Evolutionary conservation across 2,113 vertebrate genomes (phyloP), one percentile per base, ranked within the genome.

Genomic region (Trogon melanurus): DNA sequence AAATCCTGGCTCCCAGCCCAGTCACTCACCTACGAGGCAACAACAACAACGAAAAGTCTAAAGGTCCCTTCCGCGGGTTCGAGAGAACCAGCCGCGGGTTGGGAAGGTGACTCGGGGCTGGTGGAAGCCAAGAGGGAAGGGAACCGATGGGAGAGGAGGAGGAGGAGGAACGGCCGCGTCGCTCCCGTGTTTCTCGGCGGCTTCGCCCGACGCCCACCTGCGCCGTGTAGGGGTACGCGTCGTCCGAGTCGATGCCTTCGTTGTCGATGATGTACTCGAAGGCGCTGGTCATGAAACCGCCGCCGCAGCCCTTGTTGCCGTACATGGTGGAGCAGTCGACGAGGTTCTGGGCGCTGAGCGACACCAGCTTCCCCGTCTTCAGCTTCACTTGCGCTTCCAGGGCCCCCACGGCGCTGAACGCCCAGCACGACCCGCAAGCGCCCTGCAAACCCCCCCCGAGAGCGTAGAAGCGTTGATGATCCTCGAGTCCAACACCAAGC

Each of bases 331-430:
- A 98, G 96, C 99, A 99, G 91, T 99, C 99, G n/a, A 99, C 96
- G 54, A 99, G 96, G 96, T 99, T 99, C 97, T 99, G 99, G 8
- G 96, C 87, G 51, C 99, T 99, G 78, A 99, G 97, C 1, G 98
- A 97, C 23, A 99, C 97, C 47, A 99, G 85, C n/a, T 90, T 79
- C 13, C 98, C 98, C 0, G 98, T 98, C 57, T 69, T 95, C 93
- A 97, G 97, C 94, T 97, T 98, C 96, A 99, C 88, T 93, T 99
- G 99, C 1, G 93, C 99, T 57, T 99, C 99, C 1, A 99, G 97
- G 9, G 99, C 98, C 25, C 99, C 99, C 67, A 98, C 91, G 4
- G 99, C 97, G 36, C 99, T 99, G 98, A 99, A 99, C 1, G 99
- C 98, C 99, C 99, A 99, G 91, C 99, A 99, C 2, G 99, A 97